Base-by-base conservation (phyloP, 2,888 invertebrate species). In the Coenonympha arcania region DNA sequence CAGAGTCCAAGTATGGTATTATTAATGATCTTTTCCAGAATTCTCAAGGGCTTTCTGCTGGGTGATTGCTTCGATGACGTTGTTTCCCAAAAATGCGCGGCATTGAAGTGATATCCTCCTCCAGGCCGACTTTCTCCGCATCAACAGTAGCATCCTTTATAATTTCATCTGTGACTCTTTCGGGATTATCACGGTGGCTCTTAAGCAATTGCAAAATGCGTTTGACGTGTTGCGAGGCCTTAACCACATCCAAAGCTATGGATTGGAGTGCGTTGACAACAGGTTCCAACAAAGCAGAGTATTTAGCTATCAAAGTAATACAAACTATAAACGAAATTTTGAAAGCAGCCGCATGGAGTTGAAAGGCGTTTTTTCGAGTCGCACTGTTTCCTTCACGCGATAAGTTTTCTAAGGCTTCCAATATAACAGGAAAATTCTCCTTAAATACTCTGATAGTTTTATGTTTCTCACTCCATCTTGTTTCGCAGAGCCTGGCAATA, bases 1-100 rank as follows among this genome's bases (percentile, higher is more conserved):
- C n/a, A 4, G 62, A 64, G 33, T 65, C 61, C 43, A 64, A 52
- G 54, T 66, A 64, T 49, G 63, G 59, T 51, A 66, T 64, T 54
- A 64, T 47, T 50, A 62, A 56, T 26, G 60, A 65, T 41, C 59
- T 56, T 37, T 56, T 61, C 56, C 58, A 65, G 50, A 33, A 57
- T 57, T 59, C 55, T 51, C 45, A 51, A 55, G 48, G 51, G 54
- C 54, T 59, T 50, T 55, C 54, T 57, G 64, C 52, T 57, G 60
- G 60, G 41, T 57, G 61, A 56, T 64, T 66, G 55, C 56, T 54
- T 58, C 61, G 47, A 61, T 64, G 62, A 52, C 53, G 50, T 61
- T 64, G 61, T 56, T 57, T 57, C 41, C 45, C 42, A 37, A 51
- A 50, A 56, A 57, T 56, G 37, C 62, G 59, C 37, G 53, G 54